Base-by-base conservation (phyloP, 2,888 invertebrate species). In the Metellina segmentata region DNA sequence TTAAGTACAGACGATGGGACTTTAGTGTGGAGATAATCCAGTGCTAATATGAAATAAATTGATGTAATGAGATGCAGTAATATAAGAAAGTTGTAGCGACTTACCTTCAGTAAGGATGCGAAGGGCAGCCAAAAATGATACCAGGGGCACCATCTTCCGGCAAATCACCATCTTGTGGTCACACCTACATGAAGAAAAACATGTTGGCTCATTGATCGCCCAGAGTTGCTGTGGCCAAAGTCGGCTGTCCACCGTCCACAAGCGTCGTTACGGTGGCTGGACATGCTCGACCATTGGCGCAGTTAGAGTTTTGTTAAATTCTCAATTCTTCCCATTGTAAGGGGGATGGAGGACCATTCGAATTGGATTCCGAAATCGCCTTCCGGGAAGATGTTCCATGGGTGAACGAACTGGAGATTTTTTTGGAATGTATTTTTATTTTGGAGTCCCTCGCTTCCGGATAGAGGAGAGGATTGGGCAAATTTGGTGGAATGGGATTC, bases 61-160 rank as follows among this genome's bases (percentile, higher is more conserved):
- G 75, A 85, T 4, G 9, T 20, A 34, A 13, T 49, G 6, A 79
- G 53, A 16, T 70, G 7, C n/a, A 71, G 13, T 49, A n/a, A 71
- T 8, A 13, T 51, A 82, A 83, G 61, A 48, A 85, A 85, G 49
- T 72, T 0, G 6, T 11, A 5, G n/a, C 9, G 48, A 75, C 95
- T 95, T 96, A 97, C 97, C 97, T 95, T 97, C 97, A 93, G 97
- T 97, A 95, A 96, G 96, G 97, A 97, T 97, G 94, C 97, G 97
- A 94, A 97, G 96, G 95, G 97, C 97, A 94, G 97, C 97, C 94
- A 97, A 96, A 94, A 97, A 97, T 95, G 97, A 97, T 95, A 97
- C 97, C 96, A 97, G 97, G 96, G 97, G 97, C 96, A 97, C 97
- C 96, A 97, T 97, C 85, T 81, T 93, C 87, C 81, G 75, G 85